Percentiles rank a stretch among this genome's conserved stretches.
Evolutionary conservation across 2,797 vertebrate species (phyloP).

Genomic region (Bovichtus variegatus): DNA sequence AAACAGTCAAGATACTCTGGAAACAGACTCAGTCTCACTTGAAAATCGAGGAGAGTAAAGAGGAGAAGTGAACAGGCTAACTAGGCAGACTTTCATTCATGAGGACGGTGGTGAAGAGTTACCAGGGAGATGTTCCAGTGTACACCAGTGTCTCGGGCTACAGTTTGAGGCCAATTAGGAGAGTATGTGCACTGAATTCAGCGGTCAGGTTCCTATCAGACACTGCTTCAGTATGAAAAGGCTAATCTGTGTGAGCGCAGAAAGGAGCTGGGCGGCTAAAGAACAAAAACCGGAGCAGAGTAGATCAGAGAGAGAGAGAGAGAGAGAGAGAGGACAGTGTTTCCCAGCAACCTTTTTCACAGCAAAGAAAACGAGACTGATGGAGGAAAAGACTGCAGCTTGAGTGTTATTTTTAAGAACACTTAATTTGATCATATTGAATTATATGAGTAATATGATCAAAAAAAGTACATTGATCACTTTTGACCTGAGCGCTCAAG

Average conservation of each 20-base stretch:
- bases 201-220: slow-evolving; percentile 48
- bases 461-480: neutral
- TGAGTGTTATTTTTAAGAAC: neutral
- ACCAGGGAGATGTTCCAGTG: slow-evolving; percentile 59
- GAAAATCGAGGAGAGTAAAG: neutral
- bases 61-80: neutral
- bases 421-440: neutral
- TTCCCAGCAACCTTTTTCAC: slow-evolving; percentile 43
- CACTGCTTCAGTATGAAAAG: slow-evolving; percentile 57
- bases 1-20: neutral
- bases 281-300: slow-evolving; percentile 38
- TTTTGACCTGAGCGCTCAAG: neutral
- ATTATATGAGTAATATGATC: neutral
- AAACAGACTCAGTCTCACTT: neutral
- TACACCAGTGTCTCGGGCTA: slow-evolving; percentile 45
- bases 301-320: slow-evolving; percentile 7
- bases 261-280: slow-evolving; percentile 25
- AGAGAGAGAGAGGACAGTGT: neutral
- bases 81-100: slow-evolving; percentile 29
- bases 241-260: slow-evolving; percentile 49
- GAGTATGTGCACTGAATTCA: slow-evolving; percentile 59
- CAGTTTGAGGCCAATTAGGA: slow-evolving; percentile 74
- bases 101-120: slow-evolving; percentile 31
- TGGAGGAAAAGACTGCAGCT: neutral
- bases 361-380: neutral